phyloP scores from a whole-genome alignment of 2,888 invertebrate genomes.

The Teleiodes luculella region DNA sequence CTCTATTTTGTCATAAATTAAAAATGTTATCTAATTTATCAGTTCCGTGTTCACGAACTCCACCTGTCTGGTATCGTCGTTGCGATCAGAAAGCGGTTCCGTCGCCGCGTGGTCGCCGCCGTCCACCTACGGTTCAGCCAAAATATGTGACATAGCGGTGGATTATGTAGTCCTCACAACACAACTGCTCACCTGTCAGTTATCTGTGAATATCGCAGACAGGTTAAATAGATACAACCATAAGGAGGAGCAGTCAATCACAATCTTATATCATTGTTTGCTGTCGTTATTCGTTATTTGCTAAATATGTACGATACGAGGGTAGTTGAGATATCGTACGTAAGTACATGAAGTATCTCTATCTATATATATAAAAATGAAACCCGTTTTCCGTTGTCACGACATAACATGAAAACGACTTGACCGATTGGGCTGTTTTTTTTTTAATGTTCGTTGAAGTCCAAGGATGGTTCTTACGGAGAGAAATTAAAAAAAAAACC shows the following conservation, averaged over 20 bases:
- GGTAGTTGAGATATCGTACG: no score
- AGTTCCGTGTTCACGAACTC: conserved; percentile 32
- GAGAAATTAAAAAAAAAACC: no score
- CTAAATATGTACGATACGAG: no score
- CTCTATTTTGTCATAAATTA: conserved; percentile 1
- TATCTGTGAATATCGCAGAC: conserved; percentile 30
- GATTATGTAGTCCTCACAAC: no score
- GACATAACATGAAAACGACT: no score
- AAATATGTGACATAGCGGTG: background rate
- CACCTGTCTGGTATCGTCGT: conserved; percentile 45
- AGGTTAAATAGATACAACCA: conserved; percentile 16
- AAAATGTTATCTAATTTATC: conserved; percentile 25
- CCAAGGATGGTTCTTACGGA: no score
- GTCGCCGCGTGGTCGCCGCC: conserved; percentile 21
- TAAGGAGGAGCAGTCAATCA: conserved; percentile 16
- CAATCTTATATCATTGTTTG: background rate
- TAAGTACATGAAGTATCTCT: no score
- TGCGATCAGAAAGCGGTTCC: conserved; percentile 48
- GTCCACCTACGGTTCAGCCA: conserved; percentile 22
- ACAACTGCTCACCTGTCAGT: conserved; percentile 42
- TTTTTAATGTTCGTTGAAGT: no score
- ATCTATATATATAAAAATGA: no score
- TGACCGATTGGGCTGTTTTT: no score
- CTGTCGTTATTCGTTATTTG: background rate
- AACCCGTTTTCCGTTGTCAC: no score